These are phyloP conservation scores for Colinus virginianus DNA, from an alignment of 2,113 vertebrate genomes.

Conservation along the genomic window DNA sequence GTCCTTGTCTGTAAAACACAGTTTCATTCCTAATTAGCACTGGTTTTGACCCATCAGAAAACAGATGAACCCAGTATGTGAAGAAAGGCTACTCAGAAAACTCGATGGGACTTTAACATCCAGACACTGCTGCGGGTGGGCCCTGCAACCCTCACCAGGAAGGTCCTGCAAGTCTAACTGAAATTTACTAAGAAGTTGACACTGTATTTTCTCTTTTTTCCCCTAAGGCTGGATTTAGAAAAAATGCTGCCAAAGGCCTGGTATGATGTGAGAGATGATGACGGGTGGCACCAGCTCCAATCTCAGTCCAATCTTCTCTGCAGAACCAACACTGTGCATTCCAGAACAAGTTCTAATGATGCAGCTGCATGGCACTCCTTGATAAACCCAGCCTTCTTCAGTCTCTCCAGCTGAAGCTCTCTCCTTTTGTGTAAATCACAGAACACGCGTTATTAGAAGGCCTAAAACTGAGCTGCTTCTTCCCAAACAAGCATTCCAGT, in stretches of 20 bases:
- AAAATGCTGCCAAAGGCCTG: background rate
- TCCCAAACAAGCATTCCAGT: background rate
- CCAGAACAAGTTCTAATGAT: background rate
- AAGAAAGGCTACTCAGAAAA: background rate
- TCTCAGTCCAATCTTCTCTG: background rate
- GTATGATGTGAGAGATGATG: background rate
- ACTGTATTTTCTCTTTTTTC: background rate
- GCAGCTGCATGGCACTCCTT: background rate
- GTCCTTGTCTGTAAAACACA: background rate
- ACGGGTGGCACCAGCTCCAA: background rate
- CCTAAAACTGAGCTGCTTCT: background rate
- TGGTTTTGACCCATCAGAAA: background rate
- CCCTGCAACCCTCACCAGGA: background rate
- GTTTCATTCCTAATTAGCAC: background rate
- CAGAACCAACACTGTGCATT: background rate
- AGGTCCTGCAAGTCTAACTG: fast-evolving
- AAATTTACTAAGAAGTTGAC: background rate
- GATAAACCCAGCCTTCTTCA: too few relatives aligned
- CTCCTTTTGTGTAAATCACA: background rate
- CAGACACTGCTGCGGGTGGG: background rate
- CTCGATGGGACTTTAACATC: background rate
- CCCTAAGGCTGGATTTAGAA: background rate
- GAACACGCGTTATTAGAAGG: background rate
- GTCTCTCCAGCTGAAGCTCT: background rate
- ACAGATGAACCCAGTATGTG: background rate